Evolutionary conservation across 2,888 invertebrate genomes (phyloP).

Genomic region (Arge pagana): DNA sequence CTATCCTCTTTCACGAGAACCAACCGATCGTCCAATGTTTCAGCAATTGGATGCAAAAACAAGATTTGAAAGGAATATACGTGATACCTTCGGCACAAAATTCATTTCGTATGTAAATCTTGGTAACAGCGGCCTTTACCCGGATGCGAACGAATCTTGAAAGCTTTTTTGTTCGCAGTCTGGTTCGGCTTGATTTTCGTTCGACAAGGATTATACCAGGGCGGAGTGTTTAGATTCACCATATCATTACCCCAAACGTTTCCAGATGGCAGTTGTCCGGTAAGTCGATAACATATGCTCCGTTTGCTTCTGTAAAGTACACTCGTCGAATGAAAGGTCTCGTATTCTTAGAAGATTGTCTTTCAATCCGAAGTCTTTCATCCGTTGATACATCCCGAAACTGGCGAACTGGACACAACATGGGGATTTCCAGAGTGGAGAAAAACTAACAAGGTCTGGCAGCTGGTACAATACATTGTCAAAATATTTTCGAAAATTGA

Average conservation of each 20-base stretch:
- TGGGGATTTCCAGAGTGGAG: slow-evolving; percentile 88
- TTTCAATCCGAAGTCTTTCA: slow-evolving; percentile 87
- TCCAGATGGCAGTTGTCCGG: slow-evolving; percentile 84
- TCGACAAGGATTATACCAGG: slow-evolving; percentile 84
- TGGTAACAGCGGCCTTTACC: slow-evolving; percentile 6
- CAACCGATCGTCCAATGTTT: too few relatives aligned
- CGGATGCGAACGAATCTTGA: slow-evolving; percentile 17
- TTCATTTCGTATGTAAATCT: slow-evolving; percentile 74
- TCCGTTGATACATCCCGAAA: slow-evolving; percentile 79
- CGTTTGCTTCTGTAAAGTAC: neutral
- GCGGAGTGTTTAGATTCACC: slow-evolving; percentile 88
- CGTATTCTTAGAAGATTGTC: slow-evolving; percentile 68
- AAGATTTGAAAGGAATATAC: slow-evolving; percentile 87
- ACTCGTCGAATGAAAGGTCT: slow-evolving; percentile 9
- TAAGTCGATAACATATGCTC: slow-evolving; percentile 59
- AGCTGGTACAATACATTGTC: slow-evolving; percentile 82
- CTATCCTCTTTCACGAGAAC: neutral
- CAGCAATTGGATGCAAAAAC: slow-evolving; percentile 83
- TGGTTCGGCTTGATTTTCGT: slow-evolving; percentile 94
- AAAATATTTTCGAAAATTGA: slow-evolving; percentile 84
- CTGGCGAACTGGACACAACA: slow-evolving; percentile 76
- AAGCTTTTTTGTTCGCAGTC: slow-evolving; percentile 60
- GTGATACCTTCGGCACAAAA: slow-evolving; percentile 89
- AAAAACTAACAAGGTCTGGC: slow-evolving; percentile 76
- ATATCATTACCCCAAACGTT: slow-evolving; percentile 85